Evolutionary conservation across 2,113 vertebrate genomes (phyloP).

Genomic region (Cyanoramphus novaezelandiae): DNA sequence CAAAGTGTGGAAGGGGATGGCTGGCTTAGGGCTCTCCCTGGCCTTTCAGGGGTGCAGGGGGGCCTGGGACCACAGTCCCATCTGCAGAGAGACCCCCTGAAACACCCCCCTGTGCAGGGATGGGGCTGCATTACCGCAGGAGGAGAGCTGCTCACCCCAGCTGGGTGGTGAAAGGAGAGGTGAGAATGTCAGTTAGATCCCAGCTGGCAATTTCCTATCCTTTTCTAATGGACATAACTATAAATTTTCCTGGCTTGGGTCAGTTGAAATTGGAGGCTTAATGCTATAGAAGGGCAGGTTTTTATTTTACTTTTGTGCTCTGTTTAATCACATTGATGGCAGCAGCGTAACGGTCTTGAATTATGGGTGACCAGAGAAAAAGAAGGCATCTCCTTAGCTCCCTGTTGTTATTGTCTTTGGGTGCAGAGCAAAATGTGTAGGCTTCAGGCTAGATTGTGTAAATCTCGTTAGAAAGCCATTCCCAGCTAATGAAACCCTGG

Average conservation of each 20-base stretch:
- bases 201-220: not conserved
- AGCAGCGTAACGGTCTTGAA: not conserved
- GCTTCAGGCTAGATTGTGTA: conserved; percentile 37
- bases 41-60: not conserved
- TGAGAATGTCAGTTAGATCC: not conserved
- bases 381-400: conserved; percentile 28
- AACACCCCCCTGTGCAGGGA: fast-evolving
- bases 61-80: not conserved
- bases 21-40: not conserved
- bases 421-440: conserved; percentile 30
- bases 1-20: fast-evolving
- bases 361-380: conserved; percentile 11
- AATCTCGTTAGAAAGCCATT: conserved; percentile 65
- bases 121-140: too few species aligned
- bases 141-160: not conserved
- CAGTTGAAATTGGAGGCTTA: not conserved
- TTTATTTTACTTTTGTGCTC: not conserved
- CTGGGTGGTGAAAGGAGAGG: not conserved
- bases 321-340: not conserved
- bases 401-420: conserved; percentile 44
- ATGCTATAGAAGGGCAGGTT: not conserved
- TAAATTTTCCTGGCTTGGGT: conserved; percentile 1
- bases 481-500: conserved; percentile 69
- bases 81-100: not conserved
- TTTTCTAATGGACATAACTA: not conserved